These are phyloP conservation scores for Mesochorus sp. DNA, from an alignment of 2,888 invertebrate genomes.

Conservation along the genomic window DNA sequence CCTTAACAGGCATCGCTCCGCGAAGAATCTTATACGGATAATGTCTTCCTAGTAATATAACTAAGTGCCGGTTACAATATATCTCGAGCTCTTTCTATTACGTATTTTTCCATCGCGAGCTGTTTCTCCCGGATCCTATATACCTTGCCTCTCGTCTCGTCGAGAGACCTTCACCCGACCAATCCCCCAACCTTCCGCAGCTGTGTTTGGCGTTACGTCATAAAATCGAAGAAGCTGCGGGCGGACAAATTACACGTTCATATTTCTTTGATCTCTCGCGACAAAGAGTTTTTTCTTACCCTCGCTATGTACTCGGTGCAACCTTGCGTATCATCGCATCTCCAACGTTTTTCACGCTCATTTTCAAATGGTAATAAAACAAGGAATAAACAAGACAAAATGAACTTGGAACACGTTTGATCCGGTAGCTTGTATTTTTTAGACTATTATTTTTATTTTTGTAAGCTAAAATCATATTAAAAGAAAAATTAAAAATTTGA, in stretches of 20 bases:
- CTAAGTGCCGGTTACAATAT: constrained; percentile 69
- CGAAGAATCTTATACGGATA: constrained; percentile 59
- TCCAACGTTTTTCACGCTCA: no score
- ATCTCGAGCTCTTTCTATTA: constrained; percentile 33
- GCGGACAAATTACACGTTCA: constrained; percentile 66
- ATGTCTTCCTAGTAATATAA: constrained; percentile 71
- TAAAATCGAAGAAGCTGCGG: constrained; percentile 68
- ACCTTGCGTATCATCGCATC: not conserved
- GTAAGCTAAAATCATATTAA: no score
- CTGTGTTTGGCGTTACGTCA: constrained; percentile 69
- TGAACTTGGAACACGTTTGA: no score
- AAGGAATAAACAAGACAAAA: no score
- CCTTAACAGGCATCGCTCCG: constrained; percentile 47
- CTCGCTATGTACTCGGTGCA: not conserved
- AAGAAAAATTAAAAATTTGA: no score
- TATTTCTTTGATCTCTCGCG: constrained; percentile 51
- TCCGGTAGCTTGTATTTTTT: no score
- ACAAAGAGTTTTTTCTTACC: constrained; percentile 31
- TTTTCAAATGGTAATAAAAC: no score
- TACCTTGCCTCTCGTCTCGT: constrained; percentile 13
- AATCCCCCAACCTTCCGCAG: constrained; percentile 43
- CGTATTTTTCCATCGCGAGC: constrained; percentile 29
- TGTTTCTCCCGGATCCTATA: not conserved
- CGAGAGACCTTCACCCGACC: constrained; percentile 40
- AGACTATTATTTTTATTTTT: no score